Base-by-base conservation (phyloP, 2,888 invertebrate genomes). In the Apotomis capreana region DNA sequence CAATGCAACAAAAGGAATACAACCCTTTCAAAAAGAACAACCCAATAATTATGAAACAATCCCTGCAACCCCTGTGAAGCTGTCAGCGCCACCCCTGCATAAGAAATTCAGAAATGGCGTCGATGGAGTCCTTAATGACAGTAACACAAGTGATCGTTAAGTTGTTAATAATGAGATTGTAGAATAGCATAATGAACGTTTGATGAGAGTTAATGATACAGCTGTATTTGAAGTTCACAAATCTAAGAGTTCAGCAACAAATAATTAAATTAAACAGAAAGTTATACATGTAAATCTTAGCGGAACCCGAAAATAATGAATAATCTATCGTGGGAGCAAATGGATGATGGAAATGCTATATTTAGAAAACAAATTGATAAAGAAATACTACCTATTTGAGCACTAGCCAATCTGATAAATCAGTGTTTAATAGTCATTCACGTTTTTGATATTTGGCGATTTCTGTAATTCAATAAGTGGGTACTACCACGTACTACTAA, bases 1-100 rank as follows among this genome's bases (percentile, higher is more conserved):
- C 59, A 68, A 70, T 46, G 15, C 40, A 64, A 68, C 65, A 68
- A 69, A 60, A 63, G 69, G 57, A 55, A 61, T 8, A 58, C 62
- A 65, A 68, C 69, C 70, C 75, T 60, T 68, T 67, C 55, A 46
- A 74, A 69, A 74, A 63, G 69, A 67, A 75, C 75, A 75, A 70
- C 60, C 70, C 63, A 46, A 67, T 69, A 74, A 74, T 74, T 74
- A 74, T 57, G 67, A 72, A 72, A 64, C 73, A 73, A 73, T 69
- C 64, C 60, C 52, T 64, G 57, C 51, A 52, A 68, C 70, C 72
- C 72, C 46, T 59, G 54, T 59, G 59, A 57, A 65, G 52, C 44
- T 73, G 73, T 64, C 71, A 57, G 36, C 49, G 46, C 52, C 57
- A 63, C 68, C 68, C 68, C 52, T 72, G 71, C 68, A 72, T 72